These are phyloP conservation scores for Dascillus cervinus DNA, from an alignment of 2,888 invertebrate genomes.

Conservation along the genomic window DNA sequence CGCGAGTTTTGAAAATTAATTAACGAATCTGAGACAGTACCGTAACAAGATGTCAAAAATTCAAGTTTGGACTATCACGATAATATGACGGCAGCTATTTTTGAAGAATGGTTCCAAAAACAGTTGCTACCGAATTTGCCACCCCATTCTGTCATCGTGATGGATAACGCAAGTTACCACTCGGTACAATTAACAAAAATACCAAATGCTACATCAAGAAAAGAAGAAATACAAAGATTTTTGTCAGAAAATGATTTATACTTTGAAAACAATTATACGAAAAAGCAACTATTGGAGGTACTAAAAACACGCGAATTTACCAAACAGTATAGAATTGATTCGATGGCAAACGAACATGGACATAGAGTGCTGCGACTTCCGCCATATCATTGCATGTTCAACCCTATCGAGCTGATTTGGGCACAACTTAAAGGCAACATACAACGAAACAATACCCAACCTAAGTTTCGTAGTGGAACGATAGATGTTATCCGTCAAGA, in stretches of 20 bases:
- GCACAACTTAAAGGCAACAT: conserved; percentile 7
- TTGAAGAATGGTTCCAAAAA: conserved; percentile 16
- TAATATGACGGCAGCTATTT: conserved; percentile 14
- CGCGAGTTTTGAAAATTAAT: too few species aligned
- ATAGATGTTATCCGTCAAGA: not conserved
- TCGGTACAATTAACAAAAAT: conserved; percentile 4
- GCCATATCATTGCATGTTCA: conserved; percentile 14
- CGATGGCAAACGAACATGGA: conserved; percentile 6
- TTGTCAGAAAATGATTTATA: conserved; percentile 3
- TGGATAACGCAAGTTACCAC: conserved; percentile 17
- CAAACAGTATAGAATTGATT: conserved; percentile 3
- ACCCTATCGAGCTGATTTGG: conserved; percentile 14
- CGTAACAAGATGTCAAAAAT: conserved; percentile 6
- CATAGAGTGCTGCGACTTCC: conserved; percentile 6
- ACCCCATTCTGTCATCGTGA: conserved; percentile 12
- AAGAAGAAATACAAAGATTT: not conserved
- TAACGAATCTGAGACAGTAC: too few species aligned
- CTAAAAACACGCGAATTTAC: conserved; percentile 1
- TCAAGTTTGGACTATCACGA: conserved; percentile 12
- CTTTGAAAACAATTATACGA: conserved; percentile 4
- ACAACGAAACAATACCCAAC: conserved; percentile 3
- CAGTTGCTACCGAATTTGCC: conserved; percentile 8
- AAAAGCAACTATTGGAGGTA: conserved; percentile 6
- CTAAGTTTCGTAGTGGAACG: not conserved
- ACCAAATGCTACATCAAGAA: not conserved